Evolutionary conservation across 2,888 invertebrate species (phyloP).

Genomic region (Ophion costatus): DNA sequence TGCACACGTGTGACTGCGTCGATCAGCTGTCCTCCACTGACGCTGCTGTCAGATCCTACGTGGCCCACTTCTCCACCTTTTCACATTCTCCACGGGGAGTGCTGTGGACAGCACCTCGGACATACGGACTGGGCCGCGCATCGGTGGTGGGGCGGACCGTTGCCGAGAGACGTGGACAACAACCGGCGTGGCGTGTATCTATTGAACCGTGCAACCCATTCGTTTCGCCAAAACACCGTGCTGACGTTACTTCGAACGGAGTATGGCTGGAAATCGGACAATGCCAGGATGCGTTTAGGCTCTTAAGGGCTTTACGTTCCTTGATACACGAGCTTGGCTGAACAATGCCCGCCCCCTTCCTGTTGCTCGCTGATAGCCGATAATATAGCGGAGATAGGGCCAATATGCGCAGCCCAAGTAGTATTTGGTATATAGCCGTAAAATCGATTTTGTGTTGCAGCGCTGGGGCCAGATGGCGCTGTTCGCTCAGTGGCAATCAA

Average conservation of each 20-base stretch:
- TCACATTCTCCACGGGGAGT: neutral
- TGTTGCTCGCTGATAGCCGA: neutral
- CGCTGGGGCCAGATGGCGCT: constrained; percentile 38
- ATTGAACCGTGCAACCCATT: neutral
- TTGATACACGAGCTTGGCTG: neutral
- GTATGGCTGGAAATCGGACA: neutral
- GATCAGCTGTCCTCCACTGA: constrained; percentile 57
- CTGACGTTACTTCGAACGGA: neutral
- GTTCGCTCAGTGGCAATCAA: constrained; percentile 39
- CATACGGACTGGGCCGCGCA: neutral
- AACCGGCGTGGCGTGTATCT: neutral
- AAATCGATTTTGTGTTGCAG: constrained; percentile 38
- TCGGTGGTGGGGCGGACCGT: neutral
- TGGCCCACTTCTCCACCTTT: neutral
- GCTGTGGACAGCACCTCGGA: neutral
- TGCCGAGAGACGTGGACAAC: neutral
- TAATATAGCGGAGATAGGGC: neutral
- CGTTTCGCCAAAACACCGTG: neutral
- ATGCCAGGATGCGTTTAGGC: neutral
- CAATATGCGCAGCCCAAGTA: neutral
- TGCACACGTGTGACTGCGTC: constrained; percentile 34
- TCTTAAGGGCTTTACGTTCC: neutral
- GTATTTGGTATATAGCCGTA: neutral
- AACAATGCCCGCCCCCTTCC: neutral
- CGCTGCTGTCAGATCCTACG: constrained; percentile 20